Percentiles rank a stretch among this genome's conserved stretches.
Conservation (phyloP, 2,113 vertebrate genomes). For the Varanus komodoensis region DNA sequence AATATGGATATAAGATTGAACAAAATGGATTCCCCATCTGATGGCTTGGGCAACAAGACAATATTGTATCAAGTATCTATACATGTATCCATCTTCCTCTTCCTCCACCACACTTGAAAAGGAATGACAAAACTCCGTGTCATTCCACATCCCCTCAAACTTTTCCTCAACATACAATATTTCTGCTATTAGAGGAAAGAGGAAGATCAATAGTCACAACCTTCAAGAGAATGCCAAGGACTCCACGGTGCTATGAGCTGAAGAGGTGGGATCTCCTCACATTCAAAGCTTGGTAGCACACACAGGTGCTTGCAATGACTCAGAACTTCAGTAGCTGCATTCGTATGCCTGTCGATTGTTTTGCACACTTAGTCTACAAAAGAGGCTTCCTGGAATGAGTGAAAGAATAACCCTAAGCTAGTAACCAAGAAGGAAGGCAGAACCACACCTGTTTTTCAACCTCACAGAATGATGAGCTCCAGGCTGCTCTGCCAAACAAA, state of each 20-base stretch:
- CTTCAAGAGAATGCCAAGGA: constrained; percentile 3
- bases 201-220: no score
- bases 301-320: background rate
- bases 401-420: background rate
- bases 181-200: background rate
- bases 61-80: background rate
- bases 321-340: background rate
- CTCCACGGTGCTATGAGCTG: background rate
- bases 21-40: background rate
- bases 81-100: background rate
- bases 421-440: background rate
- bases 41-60: background rate
- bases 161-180: background rate
- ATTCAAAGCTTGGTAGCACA: background rate
- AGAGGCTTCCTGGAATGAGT: background rate
- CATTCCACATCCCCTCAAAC: background rate
- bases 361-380: background rate
- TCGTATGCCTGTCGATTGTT: background rate
- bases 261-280: background rate
- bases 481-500: background rate
- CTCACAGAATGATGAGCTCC: background rate
- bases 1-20: background rate
- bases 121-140: background rate
- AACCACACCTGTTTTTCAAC: background rate
- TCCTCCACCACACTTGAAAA: background rate